A percentile compares a stretch with the other conserved stretches of the same genome.
phyloP scores from a whole-genome alignment of 2,888 invertebrate genomes.

The Bombylius major region DNA sequence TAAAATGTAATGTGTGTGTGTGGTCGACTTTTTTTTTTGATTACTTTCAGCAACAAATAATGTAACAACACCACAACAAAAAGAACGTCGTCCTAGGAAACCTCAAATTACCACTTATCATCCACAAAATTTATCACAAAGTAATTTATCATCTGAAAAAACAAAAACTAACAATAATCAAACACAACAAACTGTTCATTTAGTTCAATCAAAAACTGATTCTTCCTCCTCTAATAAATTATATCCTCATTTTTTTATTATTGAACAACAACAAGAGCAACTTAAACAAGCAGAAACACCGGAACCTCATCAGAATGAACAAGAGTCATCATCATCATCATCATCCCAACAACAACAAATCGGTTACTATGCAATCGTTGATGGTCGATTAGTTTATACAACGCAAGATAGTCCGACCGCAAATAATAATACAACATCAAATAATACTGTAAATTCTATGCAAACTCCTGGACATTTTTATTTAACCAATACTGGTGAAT shows the following conservation, averaged over 20 bases:
- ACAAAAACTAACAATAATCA: constrained; percentile 1
- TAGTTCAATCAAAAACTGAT: constrained; percentile 50
- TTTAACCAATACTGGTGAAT: neutral
- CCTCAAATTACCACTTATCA: neutral
- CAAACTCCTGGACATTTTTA: constrained; percentile 2
- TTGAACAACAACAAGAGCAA: constrained; percentile 16
- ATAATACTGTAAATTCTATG: neutral
- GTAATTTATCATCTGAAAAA: constrained; percentile 20
- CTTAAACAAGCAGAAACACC: neutral
- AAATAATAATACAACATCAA: constrained; percentile 3
- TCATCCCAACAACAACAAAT: neutral
- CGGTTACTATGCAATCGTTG: constrained; percentile 18
- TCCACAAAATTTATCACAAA: constrained; percentile 9
- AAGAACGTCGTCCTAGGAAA: neutral
- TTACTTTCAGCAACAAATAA: neutral
- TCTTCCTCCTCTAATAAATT: constrained; percentile 46
- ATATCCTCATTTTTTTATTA: constrained; percentile 52
- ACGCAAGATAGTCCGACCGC: constrained; percentile 12
- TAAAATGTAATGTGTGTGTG: neutral
- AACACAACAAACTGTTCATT: constrained; percentile 21
- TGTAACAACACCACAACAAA: neutral
- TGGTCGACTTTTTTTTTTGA: neutral
- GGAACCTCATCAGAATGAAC: neutral
- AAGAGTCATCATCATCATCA: neutral
- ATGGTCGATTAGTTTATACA: constrained; percentile 18